A percentile compares a stretch with the other conserved stretches of the same genome.
Evolutionary conservation across 2,797 vertebrate species (phyloP).

Genomic region (Staurois parvus): DNA sequence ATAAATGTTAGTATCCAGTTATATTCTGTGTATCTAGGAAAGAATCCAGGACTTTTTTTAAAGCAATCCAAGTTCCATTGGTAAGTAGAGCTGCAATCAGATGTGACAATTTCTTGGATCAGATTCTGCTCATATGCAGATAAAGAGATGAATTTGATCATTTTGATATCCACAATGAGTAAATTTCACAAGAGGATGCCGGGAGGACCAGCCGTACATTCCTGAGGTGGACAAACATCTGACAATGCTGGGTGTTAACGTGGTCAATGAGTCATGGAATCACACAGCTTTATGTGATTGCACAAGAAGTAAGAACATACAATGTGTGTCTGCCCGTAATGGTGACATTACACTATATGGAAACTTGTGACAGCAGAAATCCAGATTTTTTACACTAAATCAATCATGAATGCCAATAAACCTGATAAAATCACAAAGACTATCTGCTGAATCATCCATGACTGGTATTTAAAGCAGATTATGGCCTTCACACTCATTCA

Average conservation of each 20-base stretch:
- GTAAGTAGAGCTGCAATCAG: too few species aligned
- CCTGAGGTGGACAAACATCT: neutral
- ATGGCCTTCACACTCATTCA: neutral
- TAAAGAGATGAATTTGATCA: neutral
- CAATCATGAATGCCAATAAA: neutral
- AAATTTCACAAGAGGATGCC: slow-evolving; percentile 3
- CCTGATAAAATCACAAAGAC: neutral
- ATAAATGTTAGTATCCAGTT: too few species aligned
- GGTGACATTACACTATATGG: neutral
- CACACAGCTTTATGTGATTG: neutral
- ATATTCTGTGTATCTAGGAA: too few species aligned
- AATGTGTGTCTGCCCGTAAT: neutral
- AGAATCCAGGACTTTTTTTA: too few species aligned
- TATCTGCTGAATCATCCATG: neutral
- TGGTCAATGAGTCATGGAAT: slow-evolving; percentile 1
- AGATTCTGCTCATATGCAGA: too few species aligned
- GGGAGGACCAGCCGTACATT: slow-evolving; percentile 34
- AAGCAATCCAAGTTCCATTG: too few species aligned
- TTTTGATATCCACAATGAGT: neutral
- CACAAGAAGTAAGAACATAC: neutral
- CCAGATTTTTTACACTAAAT: neutral
- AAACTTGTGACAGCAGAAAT: neutral
- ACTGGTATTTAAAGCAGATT: neutral
- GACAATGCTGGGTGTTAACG: slow-evolving; percentile 13
- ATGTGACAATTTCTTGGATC: too few species aligned